These are phyloP conservation scores for Amphilophus citrinellus DNA, from an alignment of 2,113 vertebrate genomes.

Conservation along the genomic window DNA sequence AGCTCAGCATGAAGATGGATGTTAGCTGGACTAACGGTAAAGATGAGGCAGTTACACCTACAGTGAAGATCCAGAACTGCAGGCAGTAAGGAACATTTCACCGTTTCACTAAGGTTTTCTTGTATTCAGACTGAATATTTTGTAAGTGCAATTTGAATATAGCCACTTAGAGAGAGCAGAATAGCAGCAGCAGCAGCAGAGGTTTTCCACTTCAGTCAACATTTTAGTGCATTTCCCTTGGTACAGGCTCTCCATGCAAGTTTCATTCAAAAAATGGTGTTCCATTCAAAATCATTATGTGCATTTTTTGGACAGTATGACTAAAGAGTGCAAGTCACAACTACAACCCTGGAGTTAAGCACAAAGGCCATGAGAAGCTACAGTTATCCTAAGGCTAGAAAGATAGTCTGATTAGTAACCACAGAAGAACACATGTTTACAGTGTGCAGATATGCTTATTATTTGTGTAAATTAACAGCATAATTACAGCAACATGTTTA, in stretches of 20 bases:
- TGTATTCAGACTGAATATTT: background rate
- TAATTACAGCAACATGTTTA: constrained; percentile 26
- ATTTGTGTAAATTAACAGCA: background rate
- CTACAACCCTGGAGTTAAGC: background rate
- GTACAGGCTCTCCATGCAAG: background rate
- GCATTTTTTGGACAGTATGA: background rate
- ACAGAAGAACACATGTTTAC: background rate
- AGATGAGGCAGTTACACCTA: no score
- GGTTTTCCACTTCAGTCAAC: background rate
- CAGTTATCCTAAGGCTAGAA: background rate
- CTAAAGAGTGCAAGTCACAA: background rate
- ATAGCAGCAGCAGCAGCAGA: background rate
- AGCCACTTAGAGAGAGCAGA: background rate
- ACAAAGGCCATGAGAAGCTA: background rate
- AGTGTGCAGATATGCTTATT: background rate
- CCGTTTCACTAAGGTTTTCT: background rate
- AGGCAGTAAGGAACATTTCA: background rate
- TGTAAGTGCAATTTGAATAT: background rate
- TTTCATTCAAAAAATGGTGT: background rate
- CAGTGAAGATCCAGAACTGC: background rate
- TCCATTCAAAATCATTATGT: background rate
- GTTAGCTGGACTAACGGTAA: no score
- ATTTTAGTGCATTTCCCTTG: background rate
- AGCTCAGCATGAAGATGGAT: no score
- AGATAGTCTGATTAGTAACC: background rate